Evolutionary conservation across 1,140 invertebrate species (phyloP).

Genomic region (Grapholita molesta): DNA sequence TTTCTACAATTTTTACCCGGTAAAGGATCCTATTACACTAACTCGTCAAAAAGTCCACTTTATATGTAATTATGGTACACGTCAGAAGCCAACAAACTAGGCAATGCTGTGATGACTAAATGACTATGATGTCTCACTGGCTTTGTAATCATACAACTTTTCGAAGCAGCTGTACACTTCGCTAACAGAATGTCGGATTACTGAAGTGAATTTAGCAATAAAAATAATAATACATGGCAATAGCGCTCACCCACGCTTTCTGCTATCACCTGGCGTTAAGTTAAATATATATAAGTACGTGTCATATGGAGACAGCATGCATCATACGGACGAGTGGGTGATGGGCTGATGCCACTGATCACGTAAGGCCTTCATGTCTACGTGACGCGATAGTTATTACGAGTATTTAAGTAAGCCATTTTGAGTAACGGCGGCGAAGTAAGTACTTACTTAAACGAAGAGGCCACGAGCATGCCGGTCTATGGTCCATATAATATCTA

Average conservation of each 20-base stretch:
- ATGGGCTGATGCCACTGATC: neutral
- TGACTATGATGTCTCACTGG: too few species aligned
- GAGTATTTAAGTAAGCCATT: too few species aligned
- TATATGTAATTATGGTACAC: too few species aligned
- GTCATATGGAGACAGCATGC: neutral
- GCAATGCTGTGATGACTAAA: too few species aligned
- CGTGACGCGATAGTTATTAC: neutral
- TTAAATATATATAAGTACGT: conserved; percentile 8
- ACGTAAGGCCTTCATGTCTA: neutral
- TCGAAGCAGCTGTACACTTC: neutral
- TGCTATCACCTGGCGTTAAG: neutral
- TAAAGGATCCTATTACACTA: too few species aligned
- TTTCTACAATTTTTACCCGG: too few species aligned
- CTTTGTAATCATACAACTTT: neutral
- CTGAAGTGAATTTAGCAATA: neutral
- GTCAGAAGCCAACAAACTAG: too few species aligned
- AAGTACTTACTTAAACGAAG: too few species aligned
- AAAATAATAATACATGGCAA: conserved; percentile 1
- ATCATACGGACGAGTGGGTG: neutral
- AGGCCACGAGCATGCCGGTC: too few species aligned
- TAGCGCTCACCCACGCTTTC: neutral
- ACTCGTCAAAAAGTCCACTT: too few species aligned
- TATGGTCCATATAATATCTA: too few species aligned
- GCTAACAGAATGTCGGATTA: neutral
- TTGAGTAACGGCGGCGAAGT: too few species aligned